These are phyloP conservation scores for Drosophila mojavensis DNA, from an alignment of 1,140 invertebrate species.

Conservation along the genomic window DNA sequence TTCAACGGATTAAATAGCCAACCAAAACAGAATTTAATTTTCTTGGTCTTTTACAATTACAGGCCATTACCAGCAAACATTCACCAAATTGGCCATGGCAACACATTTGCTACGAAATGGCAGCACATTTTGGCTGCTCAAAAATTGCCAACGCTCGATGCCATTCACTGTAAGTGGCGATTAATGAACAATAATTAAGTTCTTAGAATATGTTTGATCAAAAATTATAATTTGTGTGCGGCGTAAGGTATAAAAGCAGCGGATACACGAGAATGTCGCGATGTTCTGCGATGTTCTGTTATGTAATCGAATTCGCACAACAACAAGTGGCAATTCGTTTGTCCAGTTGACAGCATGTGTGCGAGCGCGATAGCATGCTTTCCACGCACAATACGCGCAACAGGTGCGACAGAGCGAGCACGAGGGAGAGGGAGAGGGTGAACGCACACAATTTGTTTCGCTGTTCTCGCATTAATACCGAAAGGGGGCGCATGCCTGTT, in stretches of 20 bases:
- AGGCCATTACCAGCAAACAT: constrained; percentile 10
- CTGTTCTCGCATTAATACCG: constrained; percentile 12
- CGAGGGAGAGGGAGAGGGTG: background rate
- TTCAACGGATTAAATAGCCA: background rate
- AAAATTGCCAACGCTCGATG: constrained; percentile 39
- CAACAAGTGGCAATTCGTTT: constrained; percentile 6
- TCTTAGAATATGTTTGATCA: background rate
- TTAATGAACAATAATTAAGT: background rate
- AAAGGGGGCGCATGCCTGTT: constrained; percentile 26
- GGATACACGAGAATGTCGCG: constrained; percentile 10
- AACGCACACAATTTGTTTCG: constrained; percentile 7
- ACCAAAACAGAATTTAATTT: background rate
- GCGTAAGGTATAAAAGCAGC: constrained; percentile 1
- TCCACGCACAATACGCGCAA: constrained; percentile 5
- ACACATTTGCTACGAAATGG: constrained; percentile 68
- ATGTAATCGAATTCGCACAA: constrained; percentile 54
- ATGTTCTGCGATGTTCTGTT: constrained; percentile 33
- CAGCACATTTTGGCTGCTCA: constrained; percentile 59
- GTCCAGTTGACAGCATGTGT: constrained; percentile 8
- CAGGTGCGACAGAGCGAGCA: constrained; percentile 17
- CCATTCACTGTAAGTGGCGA: constrained; percentile 36
- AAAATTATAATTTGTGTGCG: background rate
- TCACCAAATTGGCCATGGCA: constrained; percentile 55
- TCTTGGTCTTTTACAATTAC: background rate
- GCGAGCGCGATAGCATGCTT: constrained; percentile 31